Evolutionary conservation across 2,888 invertebrate species (phyloP).

Genomic region (Cylindroiulus punctatus): DNA sequence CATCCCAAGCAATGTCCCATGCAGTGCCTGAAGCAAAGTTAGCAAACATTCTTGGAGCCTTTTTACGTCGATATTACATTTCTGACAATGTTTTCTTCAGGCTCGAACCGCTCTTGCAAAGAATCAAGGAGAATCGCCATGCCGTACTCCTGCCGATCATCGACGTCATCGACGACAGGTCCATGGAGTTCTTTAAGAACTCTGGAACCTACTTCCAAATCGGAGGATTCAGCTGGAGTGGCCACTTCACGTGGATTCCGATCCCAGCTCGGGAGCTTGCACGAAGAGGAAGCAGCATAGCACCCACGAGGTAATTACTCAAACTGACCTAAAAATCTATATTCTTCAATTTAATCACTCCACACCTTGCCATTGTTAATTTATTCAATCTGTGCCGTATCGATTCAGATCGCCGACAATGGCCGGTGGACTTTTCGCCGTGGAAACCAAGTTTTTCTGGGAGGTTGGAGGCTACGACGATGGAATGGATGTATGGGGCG

Average conservation of each 20-base stretch:
- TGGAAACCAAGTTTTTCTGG: slow-evolving; percentile 92
- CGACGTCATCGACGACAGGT: slow-evolving; percentile 87
- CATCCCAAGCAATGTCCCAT: too few species aligned
- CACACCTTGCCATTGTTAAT: too few species aligned
- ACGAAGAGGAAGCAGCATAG: slow-evolving; percentile 71
- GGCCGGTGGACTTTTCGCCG: slow-evolving; percentile 98
- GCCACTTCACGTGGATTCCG: slow-evolving; percentile 93
- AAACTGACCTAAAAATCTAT: background rate
- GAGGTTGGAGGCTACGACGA: slow-evolving; percentile 94
- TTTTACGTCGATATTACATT: too few species aligned
- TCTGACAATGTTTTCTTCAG: slow-evolving; percentile 62
- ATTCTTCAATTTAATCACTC: background rate
- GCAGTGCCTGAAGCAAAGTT: too few species aligned
- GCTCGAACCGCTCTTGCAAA: slow-evolving; percentile 86
- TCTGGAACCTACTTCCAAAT: slow-evolving; percentile 70
- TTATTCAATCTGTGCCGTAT: background rate
- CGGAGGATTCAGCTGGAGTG: slow-evolving; percentile 86
- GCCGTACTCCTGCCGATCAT: slow-evolving; percentile 93
- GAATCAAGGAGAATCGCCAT: slow-evolving; percentile 81
- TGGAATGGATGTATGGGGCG: slow-evolving; percentile 97
- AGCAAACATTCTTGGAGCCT: too few species aligned
- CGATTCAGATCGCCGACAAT: slow-evolving; percentile 83
- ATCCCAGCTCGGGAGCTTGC: slow-evolving; percentile 75
- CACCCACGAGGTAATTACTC: slow-evolving; percentile 72
- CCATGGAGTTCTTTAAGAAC: slow-evolving; percentile 77